These are phyloP conservation scores for Styela plicata DNA, from an alignment of 23 tunicate genomes.

Conservation along the genomic window DNA sequence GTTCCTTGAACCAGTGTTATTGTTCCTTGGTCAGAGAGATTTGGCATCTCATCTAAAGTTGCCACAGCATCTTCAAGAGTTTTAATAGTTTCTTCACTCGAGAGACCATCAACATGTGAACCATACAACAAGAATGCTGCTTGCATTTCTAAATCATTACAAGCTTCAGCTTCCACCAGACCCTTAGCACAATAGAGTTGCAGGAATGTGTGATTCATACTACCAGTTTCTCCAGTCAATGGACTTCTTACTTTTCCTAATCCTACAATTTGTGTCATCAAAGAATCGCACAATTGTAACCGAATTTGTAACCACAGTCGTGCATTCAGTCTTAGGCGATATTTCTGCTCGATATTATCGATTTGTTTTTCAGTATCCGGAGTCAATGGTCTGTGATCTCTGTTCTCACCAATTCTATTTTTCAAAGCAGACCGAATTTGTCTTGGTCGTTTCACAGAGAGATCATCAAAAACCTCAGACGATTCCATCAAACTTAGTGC, in stretches of 20 bases:
- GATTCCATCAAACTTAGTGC: constrained; percentile 51
- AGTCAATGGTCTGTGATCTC: not conserved
- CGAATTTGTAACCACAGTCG: constrained; percentile 75
- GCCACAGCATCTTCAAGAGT: constrained; percentile 81
- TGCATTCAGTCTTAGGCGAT: constrained; percentile 58
- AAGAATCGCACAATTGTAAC: constrained; percentile 52
- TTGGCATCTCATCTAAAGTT: constrained; percentile 61
- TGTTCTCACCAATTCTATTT: constrained; percentile 3
- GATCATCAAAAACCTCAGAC: constrained; percentile 47
- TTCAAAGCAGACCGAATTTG: constrained; percentile 60
- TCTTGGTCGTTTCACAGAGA: constrained; percentile 9
- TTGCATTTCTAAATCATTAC: constrained; percentile 87
- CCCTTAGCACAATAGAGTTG: constrained; percentile 94
- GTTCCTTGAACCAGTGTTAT: constrained; percentile 49
- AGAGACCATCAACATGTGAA: constrained; percentile 54
- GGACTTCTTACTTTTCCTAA: constrained; percentile 47
- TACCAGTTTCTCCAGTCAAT: not conserved
- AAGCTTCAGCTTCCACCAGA: constrained; percentile 80
- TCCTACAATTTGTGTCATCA: constrained; percentile 66
- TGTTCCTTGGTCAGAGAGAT: constrained; percentile 54
- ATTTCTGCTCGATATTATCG: constrained; percentile 49
- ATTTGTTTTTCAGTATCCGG: not conserved
- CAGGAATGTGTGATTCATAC: constrained; percentile 42
- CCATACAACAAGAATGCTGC: constrained; percentile 69
- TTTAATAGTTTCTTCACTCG: constrained; percentile 67